phyloP scores from a whole-genome alignment of 2,797 vertebrate species.

The Bufotes viridis region DNA sequence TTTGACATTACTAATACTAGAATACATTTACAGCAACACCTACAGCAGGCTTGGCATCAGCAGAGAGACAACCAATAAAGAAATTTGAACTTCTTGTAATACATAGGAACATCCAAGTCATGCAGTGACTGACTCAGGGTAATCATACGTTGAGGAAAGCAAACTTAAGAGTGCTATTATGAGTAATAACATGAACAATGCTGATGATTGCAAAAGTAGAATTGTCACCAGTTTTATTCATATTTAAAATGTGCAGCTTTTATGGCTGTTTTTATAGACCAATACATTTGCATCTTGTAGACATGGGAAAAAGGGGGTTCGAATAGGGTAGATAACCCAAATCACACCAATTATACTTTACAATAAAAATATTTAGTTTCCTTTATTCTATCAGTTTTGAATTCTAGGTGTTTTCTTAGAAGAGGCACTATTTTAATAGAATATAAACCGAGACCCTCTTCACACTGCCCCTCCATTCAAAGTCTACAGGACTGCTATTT shows the following conservation, averaged over 20 bases:
- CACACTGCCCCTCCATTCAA: no score
- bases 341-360: background rate
- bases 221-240: background rate
- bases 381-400: no score
- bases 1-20: slow-evolving; percentile 35
- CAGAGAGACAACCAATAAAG: slow-evolving; percentile 45
- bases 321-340: background rate
- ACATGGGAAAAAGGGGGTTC: background rate
- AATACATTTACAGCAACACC: slow-evolving; percentile 48
- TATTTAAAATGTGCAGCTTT: background rate
- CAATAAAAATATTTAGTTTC: background rate
- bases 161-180: slow-evolving; percentile 36
- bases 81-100: slow-evolving; percentile 42
- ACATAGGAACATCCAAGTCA: slow-evolving; percentile 39
- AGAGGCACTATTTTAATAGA: no score
- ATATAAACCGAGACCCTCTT: no score
- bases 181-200: slow-evolving; percentile 30
- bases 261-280: background rate
- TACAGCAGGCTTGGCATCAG: slow-evolving; percentile 39
- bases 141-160: slow-evolving; percentile 30
- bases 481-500: no score
- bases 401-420: no score
- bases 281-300: background rate
- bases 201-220: background rate
- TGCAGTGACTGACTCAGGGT: slow-evolving; percentile 21